Base-by-base conservation (phyloP, 2,888 invertebrate species). In the Cheiracanthium punctorium region DNA sequence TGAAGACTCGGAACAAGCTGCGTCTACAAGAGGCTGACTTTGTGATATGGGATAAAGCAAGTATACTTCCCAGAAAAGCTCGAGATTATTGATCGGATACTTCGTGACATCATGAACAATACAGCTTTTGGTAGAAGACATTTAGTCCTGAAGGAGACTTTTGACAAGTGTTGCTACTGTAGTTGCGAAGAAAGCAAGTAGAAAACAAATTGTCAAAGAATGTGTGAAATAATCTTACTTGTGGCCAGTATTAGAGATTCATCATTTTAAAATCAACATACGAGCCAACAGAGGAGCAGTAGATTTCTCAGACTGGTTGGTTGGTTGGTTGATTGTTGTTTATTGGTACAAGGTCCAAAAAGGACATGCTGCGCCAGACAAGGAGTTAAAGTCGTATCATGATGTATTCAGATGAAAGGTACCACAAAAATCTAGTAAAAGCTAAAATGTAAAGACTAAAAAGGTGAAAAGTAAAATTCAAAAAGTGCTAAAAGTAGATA, bases 91-190 rank as follows among this genome's bases (percentile, higher is more conserved):
- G 71, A 87, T 58, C 43, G 86, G 0, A 58, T 71, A 1, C 52
- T 87, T n/a, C 24, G 43, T 67, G 85, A 86, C 48, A 20, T 87
- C 17, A 74, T 52, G 30, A 75, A 58, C 28, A 41, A 64, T 24
- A 7, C 32, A 20, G 48, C 70, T 24, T 87, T 87, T 32, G 87
- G 90, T 20, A 89, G 89, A n/a, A 87, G 17, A 82, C 87, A 20
- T 74, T 90, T 7, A n/a, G n/a, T n/a, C n/a, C n/a, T 29, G 87
- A 88, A 28, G 89, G 90, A 12, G 88, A 90, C 75, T 89, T 89
- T 72, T 58, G 90, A 29, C 90, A 90, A 79, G 88, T 86, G n/a
- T 71, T 90, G 24, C 89, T n/a, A n/a, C 89, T 12, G 88, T 89
- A 7, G 71, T 89, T 7, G 71, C 77, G 30, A 65, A n/a, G n/a